Conservation (phyloP, 2,797 vertebrate genomes). For the Okamejei kenojei region DNA sequence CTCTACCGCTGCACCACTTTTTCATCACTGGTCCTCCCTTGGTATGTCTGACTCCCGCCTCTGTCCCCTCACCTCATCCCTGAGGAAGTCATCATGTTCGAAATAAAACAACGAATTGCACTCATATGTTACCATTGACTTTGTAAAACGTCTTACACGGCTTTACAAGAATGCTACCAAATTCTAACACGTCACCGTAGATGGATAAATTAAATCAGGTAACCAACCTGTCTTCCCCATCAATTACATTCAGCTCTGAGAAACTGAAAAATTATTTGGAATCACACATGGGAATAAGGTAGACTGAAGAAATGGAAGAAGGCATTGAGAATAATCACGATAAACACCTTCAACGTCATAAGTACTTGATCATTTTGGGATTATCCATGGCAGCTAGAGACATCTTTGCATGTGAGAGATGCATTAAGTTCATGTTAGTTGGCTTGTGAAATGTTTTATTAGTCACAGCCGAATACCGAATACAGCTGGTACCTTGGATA, state of each 20-base stretch:
- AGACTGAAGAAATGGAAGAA: constrained; percentile 4
- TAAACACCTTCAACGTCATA: not conserved
- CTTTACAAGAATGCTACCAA: too few relatives aligned
- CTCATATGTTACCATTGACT: too few relatives aligned
- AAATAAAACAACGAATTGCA: too few relatives aligned
- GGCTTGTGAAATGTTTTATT: not conserved
- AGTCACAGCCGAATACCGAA: not conserved
- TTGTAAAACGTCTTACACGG: too few relatives aligned
- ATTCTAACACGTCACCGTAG: too few relatives aligned
- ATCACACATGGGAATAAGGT: not conserved
- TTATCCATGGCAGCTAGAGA: not conserved
- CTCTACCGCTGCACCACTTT: too few relatives aligned
- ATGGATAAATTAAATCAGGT: too few relatives aligned
- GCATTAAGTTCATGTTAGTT: not conserved
- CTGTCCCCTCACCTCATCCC: too few relatives aligned
- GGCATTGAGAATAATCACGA: not conserved
- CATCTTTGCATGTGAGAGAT: not conserved
- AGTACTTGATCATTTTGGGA: not conserved
- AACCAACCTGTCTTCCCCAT: too few relatives aligned
- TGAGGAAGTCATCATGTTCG: too few relatives aligned
- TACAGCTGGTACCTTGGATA: not conserved
- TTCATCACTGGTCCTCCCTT: too few relatives aligned
- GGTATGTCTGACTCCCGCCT: too few relatives aligned
- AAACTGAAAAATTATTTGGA: not conserved
- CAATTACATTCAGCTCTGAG: not conserved